Conservation (phyloP, 2,113 vertebrate genomes). For the Myotis yumanensis region DNA sequence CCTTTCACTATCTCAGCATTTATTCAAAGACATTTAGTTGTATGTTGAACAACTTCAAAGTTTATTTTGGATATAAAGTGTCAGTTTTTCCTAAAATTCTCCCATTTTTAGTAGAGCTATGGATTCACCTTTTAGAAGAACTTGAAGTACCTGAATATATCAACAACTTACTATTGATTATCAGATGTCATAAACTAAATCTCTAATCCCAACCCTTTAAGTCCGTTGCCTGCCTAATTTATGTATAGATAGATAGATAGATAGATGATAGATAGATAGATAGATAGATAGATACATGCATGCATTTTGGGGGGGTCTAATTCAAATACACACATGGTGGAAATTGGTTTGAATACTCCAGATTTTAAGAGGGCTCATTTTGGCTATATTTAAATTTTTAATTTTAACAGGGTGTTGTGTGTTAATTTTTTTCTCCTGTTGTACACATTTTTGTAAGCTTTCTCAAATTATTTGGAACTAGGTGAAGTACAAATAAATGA, state of each 20-base stretch:
- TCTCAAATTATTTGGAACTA: background rate
- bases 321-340: background rate
- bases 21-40: slow-evolving; percentile 38
- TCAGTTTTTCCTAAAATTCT: background rate
- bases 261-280: background rate
- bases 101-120: background rate
- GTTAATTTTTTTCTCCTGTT: background rate
- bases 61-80: slow-evolving; percentile 24
- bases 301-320: background rate
- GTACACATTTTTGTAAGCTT: background rate
- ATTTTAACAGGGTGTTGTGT: background rate
- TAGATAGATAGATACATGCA: background rate
- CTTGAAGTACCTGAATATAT: background rate
- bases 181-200: background rate
- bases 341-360: background rate
- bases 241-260: background rate
- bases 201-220: background rate
- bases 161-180: background rate
- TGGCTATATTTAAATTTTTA: background rate
- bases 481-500: background rate
- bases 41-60: slow-evolving; percentile 19
- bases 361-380: slow-evolving; percentile 10
- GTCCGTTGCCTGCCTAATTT: background rate
- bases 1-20: background rate
- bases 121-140: slow-evolving; percentile 1